phyloP scores from a whole-genome alignment of 2,113 vertebrate genomes.

The Plecotus auritus region DNA sequence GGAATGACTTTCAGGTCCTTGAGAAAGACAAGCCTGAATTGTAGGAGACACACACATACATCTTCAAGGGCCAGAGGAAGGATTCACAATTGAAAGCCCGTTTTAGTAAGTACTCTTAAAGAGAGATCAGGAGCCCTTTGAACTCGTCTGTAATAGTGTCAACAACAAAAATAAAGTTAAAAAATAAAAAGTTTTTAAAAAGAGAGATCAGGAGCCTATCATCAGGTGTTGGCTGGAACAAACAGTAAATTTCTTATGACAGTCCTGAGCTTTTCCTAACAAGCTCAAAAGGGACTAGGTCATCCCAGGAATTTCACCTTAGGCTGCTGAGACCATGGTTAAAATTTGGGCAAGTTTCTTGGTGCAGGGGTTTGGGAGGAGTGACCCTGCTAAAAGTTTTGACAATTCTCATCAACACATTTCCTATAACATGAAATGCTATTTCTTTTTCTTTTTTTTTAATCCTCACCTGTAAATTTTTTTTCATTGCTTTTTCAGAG shows the following conservation, averaged over 20 bases:
- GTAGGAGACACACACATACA: background rate
- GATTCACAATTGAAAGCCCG: background rate
- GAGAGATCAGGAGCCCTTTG: background rate
- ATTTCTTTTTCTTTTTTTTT: background rate
- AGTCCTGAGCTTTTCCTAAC: background rate
- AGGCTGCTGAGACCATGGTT: background rate
- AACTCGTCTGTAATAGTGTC: background rate
- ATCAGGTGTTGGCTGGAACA: background rate
- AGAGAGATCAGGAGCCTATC: background rate
- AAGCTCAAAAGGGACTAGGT: background rate
- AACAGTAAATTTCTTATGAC: background rate
- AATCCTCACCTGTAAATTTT: too few relatives aligned
- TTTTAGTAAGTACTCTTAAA: background rate
- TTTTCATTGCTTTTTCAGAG: too few relatives aligned
- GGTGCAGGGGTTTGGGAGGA: background rate
- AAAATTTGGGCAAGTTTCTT: background rate
- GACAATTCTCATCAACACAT: slow-evolving; percentile 46
- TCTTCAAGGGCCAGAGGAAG: background rate
- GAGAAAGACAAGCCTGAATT: background rate
- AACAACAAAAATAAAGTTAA: background rate
- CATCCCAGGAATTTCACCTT: background rate
- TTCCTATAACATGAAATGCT: background rate
- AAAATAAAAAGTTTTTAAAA: background rate
- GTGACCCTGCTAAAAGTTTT: background rate
- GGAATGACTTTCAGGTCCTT: background rate